Base-by-base conservation (phyloP, 2,888 invertebrate genomes). In the Luffia ferchaultella region DNA sequence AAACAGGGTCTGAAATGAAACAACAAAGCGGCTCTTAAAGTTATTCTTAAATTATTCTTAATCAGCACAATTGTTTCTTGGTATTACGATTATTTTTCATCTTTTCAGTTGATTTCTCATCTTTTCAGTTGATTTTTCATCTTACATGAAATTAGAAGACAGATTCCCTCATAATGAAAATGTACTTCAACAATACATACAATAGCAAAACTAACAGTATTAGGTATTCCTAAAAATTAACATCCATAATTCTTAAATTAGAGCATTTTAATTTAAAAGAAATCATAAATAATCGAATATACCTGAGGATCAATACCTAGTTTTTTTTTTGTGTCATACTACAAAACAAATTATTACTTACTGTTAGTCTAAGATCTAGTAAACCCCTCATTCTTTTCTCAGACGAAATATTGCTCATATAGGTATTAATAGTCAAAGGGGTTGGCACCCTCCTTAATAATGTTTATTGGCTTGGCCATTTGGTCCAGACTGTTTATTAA, bases 11-110 rank as follows among this genome's bases (percentile, higher is more conserved):
- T n/a, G n/a, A 30, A 77, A 78, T 77, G 67, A 78, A 77, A 78
- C 76, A 66, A 70, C 62, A 56, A 49, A 54, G 55, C 58, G 55
- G 50, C 50, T 65, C 76, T 73, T 78, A 77, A 68, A 66, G 67
- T 70, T 76, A 76, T 68, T 62, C 70, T 70, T 70, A 70, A 60
- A 63, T 67, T 69, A 67, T 68, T 70, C 59, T 69, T 65, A 65
- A 68, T 57, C 60, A 59, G 61, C 61, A 69, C 66, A 67, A 62
- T 65, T 62, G 60, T 61, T 60, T 53, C 47, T 53, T 56, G 60
- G 60, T 58, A 50, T 54, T 57, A 30, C 30, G 5, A 30, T 30
- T 7, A 30, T 30, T 30, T 7, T 30, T 30, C 30, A 30, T 30
- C 30, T 30, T 30, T 30, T 30, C 30, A 30, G 12, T 30, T 12